Evolutionary conservation across 2,797 vertebrate species (phyloP), one percentile per base, ranked within the genome.

Genomic region (Parambassis ranga): DNA sequence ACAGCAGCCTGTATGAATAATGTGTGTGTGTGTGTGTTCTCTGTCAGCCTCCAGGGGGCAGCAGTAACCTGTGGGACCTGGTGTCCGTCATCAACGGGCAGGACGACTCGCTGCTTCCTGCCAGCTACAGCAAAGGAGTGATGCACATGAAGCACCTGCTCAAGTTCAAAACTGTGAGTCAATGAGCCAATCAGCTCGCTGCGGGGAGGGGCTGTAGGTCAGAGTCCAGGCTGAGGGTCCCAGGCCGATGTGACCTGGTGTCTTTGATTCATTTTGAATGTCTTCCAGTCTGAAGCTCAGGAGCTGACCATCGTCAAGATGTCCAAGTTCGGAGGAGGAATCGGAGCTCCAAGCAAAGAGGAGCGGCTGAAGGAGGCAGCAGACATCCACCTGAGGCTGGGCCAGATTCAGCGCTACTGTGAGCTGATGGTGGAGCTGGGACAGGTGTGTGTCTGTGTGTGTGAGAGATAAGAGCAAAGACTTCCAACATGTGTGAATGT

Each of bases 351-450:
- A 1, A 97, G 94, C 77, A 98, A 96, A 79, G 96, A 98, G 62
- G 96, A 98, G 69, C 89, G 94, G 16, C 90, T 99, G 59, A 96
- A 93, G 63, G 94, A 95, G 82, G 97, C 97, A n/a, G 97, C 97
- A 7, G 94, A 96, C 70, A 98, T 98, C 77, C 95, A 99, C 65
- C 87, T 99, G 81, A 90, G 95, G 82, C 79, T 98, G 39, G 97
- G 97, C 37, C 97, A 99, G 70, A 93, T 98, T 75, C 97, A 98
- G 66, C 92, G 96, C 87, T 98, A 98, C 67, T 99, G 97, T 90
- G 97, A 99, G 79, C 92, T 99, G 31, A 96, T 98, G 96, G 95
- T 99, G 80, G 97, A 98, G 77, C 95, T 98, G 52, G 97, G 97
- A 82, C 94, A 98, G 97, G 97, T 99, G 13, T 15, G 16, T 27